Evolutionary conservation across 2,888 invertebrate genomes (phyloP).

Genomic region (Leptopterna dolabrata): DNA sequence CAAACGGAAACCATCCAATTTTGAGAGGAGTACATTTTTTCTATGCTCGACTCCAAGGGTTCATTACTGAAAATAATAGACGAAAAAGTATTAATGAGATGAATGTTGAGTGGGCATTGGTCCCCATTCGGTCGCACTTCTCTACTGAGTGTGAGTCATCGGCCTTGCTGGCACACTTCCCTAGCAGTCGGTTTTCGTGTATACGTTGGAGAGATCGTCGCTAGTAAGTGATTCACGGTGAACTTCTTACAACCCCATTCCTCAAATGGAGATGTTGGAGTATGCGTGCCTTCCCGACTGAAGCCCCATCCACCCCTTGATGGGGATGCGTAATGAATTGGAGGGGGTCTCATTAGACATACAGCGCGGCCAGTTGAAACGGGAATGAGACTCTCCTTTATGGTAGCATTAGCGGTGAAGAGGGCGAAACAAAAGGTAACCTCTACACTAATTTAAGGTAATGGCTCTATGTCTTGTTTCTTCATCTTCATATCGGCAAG

Average conservation of each 20-base stretch:
- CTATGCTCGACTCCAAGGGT: no score
- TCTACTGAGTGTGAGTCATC: no score
- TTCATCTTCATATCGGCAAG: slow-evolving; percentile 41
- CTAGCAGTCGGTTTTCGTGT: no score
- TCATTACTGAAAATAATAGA: no score
- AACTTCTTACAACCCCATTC: background rate
- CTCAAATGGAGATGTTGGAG: background rate
- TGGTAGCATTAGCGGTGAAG: slow-evolving; percentile 47
- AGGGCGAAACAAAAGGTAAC: slow-evolving; percentile 17
- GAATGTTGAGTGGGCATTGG: no score
- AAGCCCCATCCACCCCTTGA: background rate
- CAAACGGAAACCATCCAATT: no score
- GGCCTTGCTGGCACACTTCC: no score
- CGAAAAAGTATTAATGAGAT: no score
- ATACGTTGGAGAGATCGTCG: no score
- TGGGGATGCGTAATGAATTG: background rate
- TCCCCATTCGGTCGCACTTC: no score
- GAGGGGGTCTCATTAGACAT: background rate
- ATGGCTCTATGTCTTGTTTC: slow-evolving; percentile 48
- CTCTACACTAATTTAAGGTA: slow-evolving; percentile 37
- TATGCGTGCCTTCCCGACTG: background rate
- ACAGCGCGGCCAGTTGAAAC: background rate
- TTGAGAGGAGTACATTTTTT: no score
- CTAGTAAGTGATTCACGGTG: no score
- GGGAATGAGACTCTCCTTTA: background rate